These are phyloP conservation scores for Torymus texanus DNA, from an alignment of 2,888 invertebrate species.

Conservation along the genomic window DNA sequence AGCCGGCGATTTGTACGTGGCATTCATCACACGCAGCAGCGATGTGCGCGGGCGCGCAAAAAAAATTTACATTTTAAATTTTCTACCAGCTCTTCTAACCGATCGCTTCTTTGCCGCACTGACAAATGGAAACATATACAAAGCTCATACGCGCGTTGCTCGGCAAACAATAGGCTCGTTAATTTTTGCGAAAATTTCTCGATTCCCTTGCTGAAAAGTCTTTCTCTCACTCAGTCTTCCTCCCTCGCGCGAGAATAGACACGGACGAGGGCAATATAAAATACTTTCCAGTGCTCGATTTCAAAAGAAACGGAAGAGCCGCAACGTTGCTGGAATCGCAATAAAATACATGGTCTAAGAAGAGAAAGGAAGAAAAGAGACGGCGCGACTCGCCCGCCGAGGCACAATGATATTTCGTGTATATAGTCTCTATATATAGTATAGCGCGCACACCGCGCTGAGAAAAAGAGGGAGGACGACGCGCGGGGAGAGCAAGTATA, in stretches of 20 bases:
- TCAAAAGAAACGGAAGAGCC: conserved; percentile 30
- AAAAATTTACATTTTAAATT: conserved; percentile 43
- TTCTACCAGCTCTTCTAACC: neutral
- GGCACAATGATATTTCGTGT: conserved; percentile 35
- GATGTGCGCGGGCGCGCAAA: neutral
- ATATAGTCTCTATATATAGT: no score
- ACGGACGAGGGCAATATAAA: neutral
- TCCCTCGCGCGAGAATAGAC: neutral
- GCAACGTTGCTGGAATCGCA: conserved; percentile 26
- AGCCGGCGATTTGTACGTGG: conserved; percentile 17
- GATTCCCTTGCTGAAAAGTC: neutral
- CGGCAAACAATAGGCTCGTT: conserved; percentile 40
- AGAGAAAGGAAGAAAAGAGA: conserved; percentile 8
- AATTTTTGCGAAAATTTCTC: conserved; percentile 34
- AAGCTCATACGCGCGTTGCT: neutral
- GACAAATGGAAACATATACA: conserved; percentile 33
- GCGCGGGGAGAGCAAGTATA: no score
- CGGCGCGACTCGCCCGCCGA: neutral
- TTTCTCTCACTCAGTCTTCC: neutral
- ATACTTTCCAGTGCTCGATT: conserved; percentile 39
- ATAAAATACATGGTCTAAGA: conserved; percentile 15
- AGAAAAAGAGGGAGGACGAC: neutral
- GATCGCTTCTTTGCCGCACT: neutral
- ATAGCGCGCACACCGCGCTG: neutral
- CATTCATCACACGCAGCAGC: conserved; percentile 4